A percentile compares a stretch with the other conserved stretches of the same genome.
Evolutionary conservation across 2,113 vertebrate genomes (phyloP).

Genomic region (Callocephalon fimbriatum): DNA sequence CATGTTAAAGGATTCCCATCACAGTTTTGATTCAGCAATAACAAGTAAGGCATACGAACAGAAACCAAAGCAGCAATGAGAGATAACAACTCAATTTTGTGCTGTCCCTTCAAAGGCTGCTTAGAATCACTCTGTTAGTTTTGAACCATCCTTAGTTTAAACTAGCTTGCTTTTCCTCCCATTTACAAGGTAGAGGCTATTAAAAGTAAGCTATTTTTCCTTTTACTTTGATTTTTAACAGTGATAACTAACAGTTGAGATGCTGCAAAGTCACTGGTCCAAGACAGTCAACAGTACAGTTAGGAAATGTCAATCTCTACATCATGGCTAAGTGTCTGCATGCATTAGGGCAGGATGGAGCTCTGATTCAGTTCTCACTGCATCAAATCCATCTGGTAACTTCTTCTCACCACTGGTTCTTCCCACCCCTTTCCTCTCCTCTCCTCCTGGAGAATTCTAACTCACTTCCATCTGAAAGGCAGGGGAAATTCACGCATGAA

Average conservation of each 20-base stretch:
- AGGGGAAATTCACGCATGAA: neutral
- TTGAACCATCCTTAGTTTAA: neutral
- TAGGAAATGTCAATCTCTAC: fast-evolving
- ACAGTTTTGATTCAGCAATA: neutral
- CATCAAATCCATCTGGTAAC: neutral
- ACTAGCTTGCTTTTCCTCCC: neutral
- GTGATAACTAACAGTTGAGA: neutral
- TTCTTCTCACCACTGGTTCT: neutral
- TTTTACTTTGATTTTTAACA: neutral
- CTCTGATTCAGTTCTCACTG: neutral
- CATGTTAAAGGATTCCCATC: neutral
- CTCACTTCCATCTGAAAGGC: neutral
- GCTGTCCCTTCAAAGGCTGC: neutral
- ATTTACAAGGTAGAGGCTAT: neutral
- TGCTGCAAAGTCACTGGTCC: neutral
- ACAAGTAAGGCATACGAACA: neutral
- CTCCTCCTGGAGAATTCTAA: neutral
- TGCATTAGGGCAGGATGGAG: fast-evolving
- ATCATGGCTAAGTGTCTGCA: fast-evolving
- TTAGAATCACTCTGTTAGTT: neutral
- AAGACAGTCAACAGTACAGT: neutral
- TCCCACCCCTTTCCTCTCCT: neutral
- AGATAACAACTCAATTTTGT: neutral
- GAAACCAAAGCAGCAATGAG: neutral
- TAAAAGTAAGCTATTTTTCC: neutral